Percentiles rank a stretch among this genome's conserved stretches.
These are phyloP conservation scores for Drosophila gunungcola DNA, from an alignment of 1,140 invertebrate species.

Conservation along the genomic window DNA sequence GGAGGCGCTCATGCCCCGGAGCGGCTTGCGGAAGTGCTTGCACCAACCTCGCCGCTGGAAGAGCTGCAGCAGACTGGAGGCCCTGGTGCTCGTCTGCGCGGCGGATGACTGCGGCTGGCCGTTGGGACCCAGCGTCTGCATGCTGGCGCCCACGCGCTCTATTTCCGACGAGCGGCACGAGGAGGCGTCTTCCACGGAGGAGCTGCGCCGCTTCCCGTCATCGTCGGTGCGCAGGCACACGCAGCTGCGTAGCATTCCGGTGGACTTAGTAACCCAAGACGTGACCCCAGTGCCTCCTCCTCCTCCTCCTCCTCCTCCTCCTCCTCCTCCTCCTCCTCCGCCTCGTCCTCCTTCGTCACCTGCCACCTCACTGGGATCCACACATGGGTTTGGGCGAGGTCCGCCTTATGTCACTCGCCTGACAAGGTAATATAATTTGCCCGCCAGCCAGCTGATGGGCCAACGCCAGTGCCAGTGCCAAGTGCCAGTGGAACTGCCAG, in stretches of 20 bases:
- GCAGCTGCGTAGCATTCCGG: constrained; percentile 80
- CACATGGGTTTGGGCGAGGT: constrained; percentile 53
- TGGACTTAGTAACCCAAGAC: constrained; percentile 32
- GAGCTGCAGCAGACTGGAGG: constrained; percentile 85
- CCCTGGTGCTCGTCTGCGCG: constrained; percentile 61
- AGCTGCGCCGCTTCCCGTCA: constrained; percentile 76
- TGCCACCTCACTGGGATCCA: constrained; percentile 35
- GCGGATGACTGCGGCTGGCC: constrained; percentile 50
- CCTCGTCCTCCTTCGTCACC: background rate
- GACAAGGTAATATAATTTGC: constrained; percentile 70
- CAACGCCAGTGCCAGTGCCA: constrained; percentile 49
- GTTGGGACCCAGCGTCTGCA: constrained; percentile 59
- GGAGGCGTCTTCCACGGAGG: constrained; percentile 86
- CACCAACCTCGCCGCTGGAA: constrained; percentile 85
- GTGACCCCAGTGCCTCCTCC: constrained; percentile 25
- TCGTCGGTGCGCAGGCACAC: constrained; percentile 76
- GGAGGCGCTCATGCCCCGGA: constrained; percentile 88
- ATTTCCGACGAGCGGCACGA: constrained; percentile 87
- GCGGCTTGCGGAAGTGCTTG: constrained; percentile 86
- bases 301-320: constrained; percentile 1
- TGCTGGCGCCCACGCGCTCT: constrained; percentile 81
- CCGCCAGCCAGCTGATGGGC: constrained; percentile 36
- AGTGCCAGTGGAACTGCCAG: constrained; percentile 37
- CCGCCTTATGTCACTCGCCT: constrained; percentile 63
- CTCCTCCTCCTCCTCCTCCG: constrained; percentile 1